Evolutionary conservation across 2,113 vertebrate species (phyloP), one percentile per base, ranked within the genome.

Genomic region (Pseudorhombus dupliciocellatus): DNA sequence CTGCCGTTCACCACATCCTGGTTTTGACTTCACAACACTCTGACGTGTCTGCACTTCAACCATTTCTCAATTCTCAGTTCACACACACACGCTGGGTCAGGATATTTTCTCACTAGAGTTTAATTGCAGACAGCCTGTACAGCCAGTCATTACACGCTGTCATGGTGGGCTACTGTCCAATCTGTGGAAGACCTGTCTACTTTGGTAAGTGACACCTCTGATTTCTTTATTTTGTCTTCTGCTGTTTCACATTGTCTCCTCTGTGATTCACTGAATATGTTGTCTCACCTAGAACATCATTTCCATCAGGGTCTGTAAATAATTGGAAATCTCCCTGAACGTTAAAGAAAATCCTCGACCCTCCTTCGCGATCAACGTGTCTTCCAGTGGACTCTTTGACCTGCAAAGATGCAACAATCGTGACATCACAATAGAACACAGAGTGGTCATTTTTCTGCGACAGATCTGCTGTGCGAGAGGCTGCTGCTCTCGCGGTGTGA

Each of bases 171-270:
- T 95, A 93, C 87, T 95, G 94, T 87, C 94, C 93, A 59, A 91
- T 94, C 73, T 94, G 93, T 79, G 92, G 92, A 77, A 94, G 94
- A 79, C 94, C 93, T 12, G 93, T 95, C 91, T 95, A 94, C 90
- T 94, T 95, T 84, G 94, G 93, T 95, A 81, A 94, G 94, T 93
- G 18, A 60, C 52, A 83, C 37, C 34, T 84, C 24, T 66, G 75
- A 59, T 60, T 75, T 22, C 24, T 55, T 25, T 51, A 50, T 56
- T 67, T 22, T 70, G 26, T 74, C 66, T 53, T 48, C 22, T 42
- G 64, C 50, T 68, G 44, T 44, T 55, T 50, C 12, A 5, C 12
- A 63, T 59, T 31, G 31, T 12, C 28, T 20, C 31, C 4, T 51
- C 3, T 54, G n/a, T n/a, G n/a, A n/a, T n/a, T n/a, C n/a, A n/a